Percentiles rank a stretch among this genome's conserved stretches.
Evolutionary conservation across 2,113 vertebrate species (phyloP).

Genomic region (Delphinapterus leucas): DNA sequence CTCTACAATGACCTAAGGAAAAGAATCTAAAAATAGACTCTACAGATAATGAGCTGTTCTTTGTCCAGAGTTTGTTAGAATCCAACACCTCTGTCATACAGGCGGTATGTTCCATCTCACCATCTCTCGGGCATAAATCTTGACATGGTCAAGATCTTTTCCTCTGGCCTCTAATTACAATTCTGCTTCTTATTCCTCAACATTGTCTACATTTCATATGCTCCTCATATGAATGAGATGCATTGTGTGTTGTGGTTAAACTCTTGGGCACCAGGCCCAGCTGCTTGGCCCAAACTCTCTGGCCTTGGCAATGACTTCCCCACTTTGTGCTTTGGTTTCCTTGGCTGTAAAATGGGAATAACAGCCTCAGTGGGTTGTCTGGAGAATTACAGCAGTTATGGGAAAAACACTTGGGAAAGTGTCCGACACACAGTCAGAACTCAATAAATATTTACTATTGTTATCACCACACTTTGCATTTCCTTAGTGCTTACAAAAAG

Average conservation of each 20-base stretch:
- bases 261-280: background rate
- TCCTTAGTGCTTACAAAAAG: conserved; percentile 45
- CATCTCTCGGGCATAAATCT: background rate
- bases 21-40: conserved; percentile 45
- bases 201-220: background rate
- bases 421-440: background rate
- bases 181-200: background rate
- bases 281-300: background rate
- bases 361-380: background rate
- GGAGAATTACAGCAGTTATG: background rate
- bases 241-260: background rate
- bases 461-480: background rate
- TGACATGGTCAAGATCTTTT: background rate
- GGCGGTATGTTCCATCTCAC: background rate
- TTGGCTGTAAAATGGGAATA: background rate
- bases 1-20: conserved; percentile 36
- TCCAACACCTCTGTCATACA: background rate
- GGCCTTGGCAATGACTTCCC: background rate
- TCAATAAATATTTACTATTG: background rate
- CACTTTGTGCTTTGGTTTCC: background rate
- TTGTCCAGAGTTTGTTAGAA: background rate
- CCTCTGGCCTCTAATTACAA: background rate
- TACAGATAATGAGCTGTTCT: conserved; percentile 61
- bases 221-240: background rate
- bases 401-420: background rate